A percentile compares a stretch with the other conserved stretches of the same genome.
Conservation (phyloP, 2,113 vertebrate genomes). For the Colinus virginianus region DNA sequence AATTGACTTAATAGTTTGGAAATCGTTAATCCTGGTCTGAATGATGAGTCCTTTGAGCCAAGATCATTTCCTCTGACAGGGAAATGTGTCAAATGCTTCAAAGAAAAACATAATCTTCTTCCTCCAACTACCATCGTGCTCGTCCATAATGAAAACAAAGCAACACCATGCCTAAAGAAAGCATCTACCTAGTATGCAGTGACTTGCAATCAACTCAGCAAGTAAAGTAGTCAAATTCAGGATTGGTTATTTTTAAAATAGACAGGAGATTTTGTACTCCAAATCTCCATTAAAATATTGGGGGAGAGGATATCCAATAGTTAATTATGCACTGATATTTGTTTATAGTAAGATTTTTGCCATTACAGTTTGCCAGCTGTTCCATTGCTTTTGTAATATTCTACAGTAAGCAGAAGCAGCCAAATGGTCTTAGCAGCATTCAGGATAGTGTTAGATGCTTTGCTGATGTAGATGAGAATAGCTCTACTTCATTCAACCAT, state of each 20-base stretch:
- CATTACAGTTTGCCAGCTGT: background rate
- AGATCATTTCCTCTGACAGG: constrained; percentile 55
- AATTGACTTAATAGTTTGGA: constrained; percentile 43
- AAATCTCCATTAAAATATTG: background rate
- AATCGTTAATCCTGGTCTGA: constrained; percentile 54
- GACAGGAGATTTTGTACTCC: background rate
- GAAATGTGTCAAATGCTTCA: constrained; percentile 49
- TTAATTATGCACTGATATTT: background rate
- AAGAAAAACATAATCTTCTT: constrained; percentile 53
- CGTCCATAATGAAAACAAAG: constrained; percentile 52
- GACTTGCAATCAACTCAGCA: background rate
- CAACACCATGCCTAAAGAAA: background rate
- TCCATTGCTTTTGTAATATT: background rate
- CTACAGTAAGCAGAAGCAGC: constrained; percentile 2
- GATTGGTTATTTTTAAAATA: background rate
- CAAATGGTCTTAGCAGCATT: background rate
- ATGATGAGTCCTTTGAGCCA: constrained; percentile 57
- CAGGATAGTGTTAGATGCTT: background rate
- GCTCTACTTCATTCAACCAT: background rate
- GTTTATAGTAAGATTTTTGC: background rate
- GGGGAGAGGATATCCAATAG: background rate
- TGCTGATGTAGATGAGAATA: background rate
- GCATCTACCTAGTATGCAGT: background rate
- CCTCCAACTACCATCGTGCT: constrained; percentile 22
- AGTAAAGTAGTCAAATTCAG: background rate